phyloP scores from a whole-genome alignment of 2,797 vertebrate genomes.

The Epinephelus coioides region DNA sequence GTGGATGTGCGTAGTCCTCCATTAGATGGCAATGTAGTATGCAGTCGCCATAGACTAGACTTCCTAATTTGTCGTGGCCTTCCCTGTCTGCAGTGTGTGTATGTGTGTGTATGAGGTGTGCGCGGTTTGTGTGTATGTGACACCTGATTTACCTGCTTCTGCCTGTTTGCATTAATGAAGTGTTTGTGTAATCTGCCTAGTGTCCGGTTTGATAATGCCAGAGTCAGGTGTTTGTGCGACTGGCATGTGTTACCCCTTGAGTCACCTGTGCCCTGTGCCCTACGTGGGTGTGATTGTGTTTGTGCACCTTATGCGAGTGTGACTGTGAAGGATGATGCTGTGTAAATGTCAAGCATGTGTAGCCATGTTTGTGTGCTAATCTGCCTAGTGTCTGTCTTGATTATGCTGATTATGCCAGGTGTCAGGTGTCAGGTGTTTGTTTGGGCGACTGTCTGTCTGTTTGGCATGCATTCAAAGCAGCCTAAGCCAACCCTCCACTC shows the following conservation, averaged over 20 bases:
- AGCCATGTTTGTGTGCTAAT: conserved; percentile 79
- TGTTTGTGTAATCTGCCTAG: conserved; percentile 76
- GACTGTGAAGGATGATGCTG: conserved; percentile 50
- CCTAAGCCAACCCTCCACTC: conserved; percentile 71
- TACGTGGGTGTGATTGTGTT: conserved; percentile 30
- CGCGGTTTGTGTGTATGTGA: conserved; percentile 30
- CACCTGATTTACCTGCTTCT: conserved; percentile 63
- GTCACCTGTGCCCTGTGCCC: conserved; percentile 71
- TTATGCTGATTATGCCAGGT: conserved; percentile 78
- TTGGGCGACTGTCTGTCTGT: conserved; percentile 73
- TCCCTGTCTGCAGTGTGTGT: conserved; percentile 31
- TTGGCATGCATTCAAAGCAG: conserved; percentile 74
- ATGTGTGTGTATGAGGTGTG: conserved; percentile 18
- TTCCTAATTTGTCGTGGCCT: conserved; percentile 16
- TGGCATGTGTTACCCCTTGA: conserved; percentile 64
- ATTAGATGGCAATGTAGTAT: conserved; percentile 20
- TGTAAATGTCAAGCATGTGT: conserved; percentile 78
- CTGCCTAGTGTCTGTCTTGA: conserved; percentile 81
- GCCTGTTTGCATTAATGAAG: conserved; percentile 77
- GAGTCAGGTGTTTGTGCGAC: conserved; percentile 69
- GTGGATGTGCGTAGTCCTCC: conserved; percentile 67
- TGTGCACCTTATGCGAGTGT: conserved; percentile 43
- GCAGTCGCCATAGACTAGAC: conserved; percentile 26
- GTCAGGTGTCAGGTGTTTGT: conserved; percentile 76
- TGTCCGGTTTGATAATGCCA: conserved; percentile 69